Base-by-base conservation (phyloP, 2,888 invertebrate species). In the Anagyrus pseudococci region DNA sequence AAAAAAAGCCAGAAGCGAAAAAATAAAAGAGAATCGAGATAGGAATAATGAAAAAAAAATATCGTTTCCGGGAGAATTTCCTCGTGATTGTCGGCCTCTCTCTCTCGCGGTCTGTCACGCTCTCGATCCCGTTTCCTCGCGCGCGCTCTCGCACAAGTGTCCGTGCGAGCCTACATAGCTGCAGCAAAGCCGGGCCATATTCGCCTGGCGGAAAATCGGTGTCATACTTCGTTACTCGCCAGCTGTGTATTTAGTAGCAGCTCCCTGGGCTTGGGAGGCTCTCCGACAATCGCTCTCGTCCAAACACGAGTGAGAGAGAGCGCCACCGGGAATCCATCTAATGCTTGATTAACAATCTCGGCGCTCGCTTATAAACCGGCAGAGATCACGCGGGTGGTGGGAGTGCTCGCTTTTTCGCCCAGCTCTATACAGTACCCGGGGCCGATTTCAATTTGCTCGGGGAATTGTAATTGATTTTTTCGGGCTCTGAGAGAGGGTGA, bases 301-400 rank as follows among this genome's bases (percentile, higher is more conserved):
- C 60, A 64, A 64, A 64, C 29, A 58, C 40, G 64, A 60, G 56
- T 50, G 7, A 37, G 8, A 4, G 29, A 37, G 8, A n/a, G n/a
- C n/a, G n/a, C n/a, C n/a, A n/a, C 44, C 23, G 46, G 25, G 41
- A 47, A 60, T 58, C 37, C 43, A 58, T 62, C 55, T 40, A 41
- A 62, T 41, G 54, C 50, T 66, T 62, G 62, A 66, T 66, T 66
- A 66, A 62, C 58, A 66, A 66, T 59, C 52, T 23, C 22, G 20
- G 46, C 13, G n/a, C n/a, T n/a, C n/a, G n/a, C n/a, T n/a, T n/a
- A n/a, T n/a, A n/a, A n/a, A n/a, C n/a, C n/a, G n/a, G n/a, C n/a
- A n/a, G n/a, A n/a, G n/a, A n/a, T n/a, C n/a, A n/a, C n/a, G n/a
- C n/a, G n/a, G n/a, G n/a, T n/a, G n/a, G n/a, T n/a, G n/a, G n/a